Conservation (phyloP, 2,888 invertebrate species). For the Gisinianus flammeolus region DNA sequence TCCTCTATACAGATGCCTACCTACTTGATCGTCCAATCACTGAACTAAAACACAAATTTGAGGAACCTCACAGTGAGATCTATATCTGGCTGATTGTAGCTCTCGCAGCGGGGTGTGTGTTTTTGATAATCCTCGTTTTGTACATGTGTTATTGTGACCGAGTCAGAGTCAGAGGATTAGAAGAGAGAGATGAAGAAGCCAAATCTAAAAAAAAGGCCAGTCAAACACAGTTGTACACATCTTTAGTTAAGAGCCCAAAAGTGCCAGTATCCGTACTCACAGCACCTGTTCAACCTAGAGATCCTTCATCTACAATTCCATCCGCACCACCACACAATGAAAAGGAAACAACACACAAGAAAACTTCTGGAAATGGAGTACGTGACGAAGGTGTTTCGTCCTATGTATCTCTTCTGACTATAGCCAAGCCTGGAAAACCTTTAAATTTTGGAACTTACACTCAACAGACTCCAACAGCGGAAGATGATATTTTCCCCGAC, state of each 20-base stretch:
- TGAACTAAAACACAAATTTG: conserved; percentile 29
- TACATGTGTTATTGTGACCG: conserved; percentile 39
- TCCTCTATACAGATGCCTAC: conserved; percentile 42
- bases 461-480: conserved; percentile 8
- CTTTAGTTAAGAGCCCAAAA: not conserved
- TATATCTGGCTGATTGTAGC: conserved; percentile 47
- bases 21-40: conserved; percentile 39
- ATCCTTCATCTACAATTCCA: not conserved
- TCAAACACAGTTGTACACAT: not conserved
- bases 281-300: conserved; percentile 33
- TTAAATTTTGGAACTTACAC: conserved; percentile 46
- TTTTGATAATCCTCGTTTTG: conserved; percentile 44
- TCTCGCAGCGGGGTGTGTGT: conserved; percentile 43
- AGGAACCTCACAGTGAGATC: conserved; percentile 33
- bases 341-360: not conserved
- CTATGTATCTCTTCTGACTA: not conserved
- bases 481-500: not conserved
- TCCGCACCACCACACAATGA: not conserved
- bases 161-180: conserved; percentile 10
- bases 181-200: not conserved
- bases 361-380: not conserved
- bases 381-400: not conserved
- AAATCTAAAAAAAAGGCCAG: not conserved
- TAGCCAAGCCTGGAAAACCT: conserved; percentile 29
- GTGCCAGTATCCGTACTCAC: conserved; percentile 2